Base-by-base conservation (phyloP, 2,113 vertebrate species). In the Atractosteus spatula region DNA sequence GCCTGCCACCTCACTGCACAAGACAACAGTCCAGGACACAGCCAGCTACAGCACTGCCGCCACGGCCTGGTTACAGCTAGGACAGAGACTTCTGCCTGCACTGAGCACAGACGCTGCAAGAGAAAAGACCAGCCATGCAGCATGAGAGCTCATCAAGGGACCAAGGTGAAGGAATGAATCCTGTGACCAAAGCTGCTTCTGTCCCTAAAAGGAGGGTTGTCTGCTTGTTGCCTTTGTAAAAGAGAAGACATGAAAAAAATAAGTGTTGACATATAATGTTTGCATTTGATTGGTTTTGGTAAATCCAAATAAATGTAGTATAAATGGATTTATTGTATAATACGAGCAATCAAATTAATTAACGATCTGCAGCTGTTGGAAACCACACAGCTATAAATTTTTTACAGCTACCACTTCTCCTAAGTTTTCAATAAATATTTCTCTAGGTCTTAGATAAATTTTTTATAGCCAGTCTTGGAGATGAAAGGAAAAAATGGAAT, bases 351-450 rank as follows among this genome's bases (percentile, higher is more conserved):
- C 87, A 89, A 85, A 87, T 89, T 91, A 89, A 92, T 89, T 88
- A 89, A 86, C 74, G 78, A 82, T 91, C 84, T 88, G 84, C 89
- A 89, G 88, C 90, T 93, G 90, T 88, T 87, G 82, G 88, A 82
- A 84, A 82, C 72, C 86, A 82, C 76, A 77, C 77, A 79, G 78
- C 81, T 85, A 92, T 91, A 74, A 87, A 92, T 92, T 86, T 92
- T 92, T 92, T 82, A 93, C 86, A 76, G 80, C 84, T 77, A 91
- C 88, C 88, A 90, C 88, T 89, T 91, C 88, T 89, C 80, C 87
- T 88, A 91, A 91, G 90, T 90, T 81, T 91, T 91, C 88, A 87
- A 90, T 91, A 92, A 92, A 92, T 92, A 91, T 91, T 90, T 92
- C 89, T 89, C 85, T 89, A 91, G 89, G 90, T 91, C 89, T 89